Evolutionary conservation across 2,113 vertebrate species (phyloP), one percentile per base, ranked within the genome.

Genomic region (Cygnus buccinator): DNA sequence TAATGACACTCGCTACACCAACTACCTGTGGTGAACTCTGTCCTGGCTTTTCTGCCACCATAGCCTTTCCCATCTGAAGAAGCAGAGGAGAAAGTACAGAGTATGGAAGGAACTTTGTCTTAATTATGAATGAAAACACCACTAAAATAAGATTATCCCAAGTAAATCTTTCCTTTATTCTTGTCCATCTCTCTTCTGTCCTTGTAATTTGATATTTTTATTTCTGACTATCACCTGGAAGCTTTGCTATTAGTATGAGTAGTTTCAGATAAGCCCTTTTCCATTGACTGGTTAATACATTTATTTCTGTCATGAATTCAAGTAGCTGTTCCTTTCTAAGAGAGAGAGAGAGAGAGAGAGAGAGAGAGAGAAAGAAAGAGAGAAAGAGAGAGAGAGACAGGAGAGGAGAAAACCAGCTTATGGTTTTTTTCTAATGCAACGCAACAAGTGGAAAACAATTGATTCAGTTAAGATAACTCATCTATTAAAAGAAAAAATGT

Each of bases 241-340:
- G 82, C n/a, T 94, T 82, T 85, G 35, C 26, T 94, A 80, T 94
- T 83, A 86, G 23, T 93, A 93, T 63, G 66, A 95, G 66, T 79
- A 76, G 93, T 92, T 96, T 97, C 87, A 98, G 67, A 91, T 61
- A 88, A 95, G 71, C 11, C 14, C 25, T 89, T 57, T 75, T 89
- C 67, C 91, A 28, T 58, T 95, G 82, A 81, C 44, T 84, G 25
- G 22, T 50, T 92, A 85, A 94, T 62, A 39, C 59, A 43, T 89
- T 86, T 35, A 87, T 96, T 96, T 95, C 73, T 81, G 88, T 48
- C 20, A 67, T 63, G n/a, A 79, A 28, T 79, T 72, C 22, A 61
- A 35, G 22, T 55, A 87, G 25, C 25, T 76, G 3, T 20, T 33
- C 7, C 25, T 72, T 90, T 63, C 16, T 68, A 71, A 75, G 1